Evolutionary conservation across 2,113 vertebrate species (phyloP), one percentile per base, ranked within the genome.

Genomic region (Glareola pratincola): DNA sequence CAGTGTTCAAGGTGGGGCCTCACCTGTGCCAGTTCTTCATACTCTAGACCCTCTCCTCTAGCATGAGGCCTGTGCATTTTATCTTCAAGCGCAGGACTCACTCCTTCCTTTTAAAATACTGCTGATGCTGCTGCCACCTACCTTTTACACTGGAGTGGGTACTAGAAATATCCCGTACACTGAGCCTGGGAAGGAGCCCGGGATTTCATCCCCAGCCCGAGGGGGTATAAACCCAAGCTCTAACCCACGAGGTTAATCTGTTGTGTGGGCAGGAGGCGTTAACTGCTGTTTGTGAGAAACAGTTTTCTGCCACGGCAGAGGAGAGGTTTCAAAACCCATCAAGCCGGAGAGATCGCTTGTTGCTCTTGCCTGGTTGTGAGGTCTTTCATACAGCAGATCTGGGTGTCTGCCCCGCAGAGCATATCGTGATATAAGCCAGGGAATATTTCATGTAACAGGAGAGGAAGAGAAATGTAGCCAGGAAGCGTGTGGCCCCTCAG

Each of bases 51-150:
- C 8, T 43, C 27, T 73, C 23, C 62, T 75, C 29, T 77, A 67
- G 29, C 13, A 64, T 0, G 3, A 60, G 29, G n/a, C 26, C 27
- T 4, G 0, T 16, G 29, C 13, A 29, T 69, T 92, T 96, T 83
- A 51, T 62, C 63, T 85, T 60, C 37, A 45, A 81, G 34, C 19
- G 6, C 53, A 83, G 23, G 41, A 37, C 22, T 92, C 4, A 0
- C 13, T 50, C 56, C 76, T 88, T 50, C 32, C 27, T 90, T 67
- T 27, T 17, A 47, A 86, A 84, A 66, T 50, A 37, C 0, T 0
- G 34, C 29, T 83, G 89, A 36, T 85, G 68, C 91, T 96, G 83
- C 94, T 91, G 89, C 93, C 93, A 94, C 80, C 89, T 96, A 47
- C 83, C 89, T 95, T 81, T 77, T 63, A 54, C 1, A 8, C 64